Evolutionary conservation across 2,113 vertebrate genomes (phyloP).

Genomic region (Platysteira castanea): DNA sequence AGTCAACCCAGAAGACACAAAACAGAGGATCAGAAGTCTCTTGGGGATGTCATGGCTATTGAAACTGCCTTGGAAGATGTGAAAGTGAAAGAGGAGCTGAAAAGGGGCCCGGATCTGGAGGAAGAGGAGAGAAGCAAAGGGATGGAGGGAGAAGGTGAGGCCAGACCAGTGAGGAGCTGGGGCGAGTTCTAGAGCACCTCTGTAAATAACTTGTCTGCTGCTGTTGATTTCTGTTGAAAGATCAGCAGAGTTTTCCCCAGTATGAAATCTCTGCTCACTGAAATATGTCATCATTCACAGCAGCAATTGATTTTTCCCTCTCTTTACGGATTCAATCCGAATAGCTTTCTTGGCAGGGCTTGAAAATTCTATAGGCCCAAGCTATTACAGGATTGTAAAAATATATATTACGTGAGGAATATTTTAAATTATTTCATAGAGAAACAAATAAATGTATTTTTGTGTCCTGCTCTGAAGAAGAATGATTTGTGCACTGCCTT

Average conservation of each 20-base stretch:
- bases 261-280: not conserved
- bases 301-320: slow-evolving; percentile 17
- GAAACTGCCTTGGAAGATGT: slow-evolving; percentile 77
- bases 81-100: slow-evolving; percentile 75
- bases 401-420: not conserved
- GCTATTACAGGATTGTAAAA: not conserved
- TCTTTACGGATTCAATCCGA: not conserved
- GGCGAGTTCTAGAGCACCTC: not conserved
- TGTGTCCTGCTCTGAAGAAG: not conserved
- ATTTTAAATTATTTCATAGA: not conserved
- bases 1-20: slow-evolving; percentile 87
- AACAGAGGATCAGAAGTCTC: slow-evolving; percentile 86
- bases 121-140: slow-evolving; percentile 71
- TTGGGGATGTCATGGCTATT: slow-evolving; percentile 77
- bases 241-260: not conserved
- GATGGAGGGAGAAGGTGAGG: slow-evolving; percentile 71
- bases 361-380: not conserved
- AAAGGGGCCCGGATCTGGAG: slow-evolving; percentile 50
- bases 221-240: slow-evolving; percentile 6
- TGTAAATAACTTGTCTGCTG: not conserved
- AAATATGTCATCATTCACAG: not conserved
- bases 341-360: not conserved
- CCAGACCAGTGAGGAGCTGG: not conserved
- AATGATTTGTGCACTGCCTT: not conserved
- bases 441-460: slow-evolving; percentile 6